Evolutionary conservation across 2,888 invertebrate species (phyloP).

Genomic region (Scaptomyza tumidula): DNA sequence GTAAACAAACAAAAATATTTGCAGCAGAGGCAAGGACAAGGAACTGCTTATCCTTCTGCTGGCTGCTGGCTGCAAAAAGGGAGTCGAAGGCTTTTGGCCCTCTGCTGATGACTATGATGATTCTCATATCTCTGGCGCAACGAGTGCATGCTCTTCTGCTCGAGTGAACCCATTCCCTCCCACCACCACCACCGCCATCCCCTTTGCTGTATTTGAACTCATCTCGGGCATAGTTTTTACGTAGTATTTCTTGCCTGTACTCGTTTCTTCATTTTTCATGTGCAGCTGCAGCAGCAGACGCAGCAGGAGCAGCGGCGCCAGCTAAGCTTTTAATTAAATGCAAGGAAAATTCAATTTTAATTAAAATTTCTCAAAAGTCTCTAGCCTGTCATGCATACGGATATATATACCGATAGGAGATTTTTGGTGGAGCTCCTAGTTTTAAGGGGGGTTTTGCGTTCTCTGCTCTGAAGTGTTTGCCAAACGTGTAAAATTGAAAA

Average conservation of each 20-base stretch:
- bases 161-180: constrained; percentile 55
- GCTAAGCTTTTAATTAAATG: constrained; percentile 79
- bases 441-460: constrained; percentile 17
- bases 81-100: constrained; percentile 21
- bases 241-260: constrained; percentile 54
- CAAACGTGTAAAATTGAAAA: constrained; percentile 79
- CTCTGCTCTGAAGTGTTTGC: constrained; percentile 68
- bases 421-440: constrained; percentile 4
- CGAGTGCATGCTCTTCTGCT: constrained; percentile 71
- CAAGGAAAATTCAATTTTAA: constrained; percentile 80
- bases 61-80: constrained; percentile 3
- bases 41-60: not conserved
- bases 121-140: constrained; percentile 70
- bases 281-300: constrained; percentile 58
- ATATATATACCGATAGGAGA: constrained; percentile 49
- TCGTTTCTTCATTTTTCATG: constrained; percentile 70
- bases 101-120: constrained; percentile 59
- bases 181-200: not conserved
- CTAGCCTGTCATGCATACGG: constrained; percentile 51
- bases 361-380: constrained; percentile 76
- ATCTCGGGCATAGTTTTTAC: constrained; percentile 63
- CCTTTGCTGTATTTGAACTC: constrained; percentile 24
- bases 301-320: constrained; percentile 54
- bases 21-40: constrained; percentile 20
- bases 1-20: constrained; percentile 65